These are phyloP conservation scores for Atlantisia rogersi DNA, from an alignment of 2,113 vertebrate genomes.

Conservation along the genomic window DNA sequence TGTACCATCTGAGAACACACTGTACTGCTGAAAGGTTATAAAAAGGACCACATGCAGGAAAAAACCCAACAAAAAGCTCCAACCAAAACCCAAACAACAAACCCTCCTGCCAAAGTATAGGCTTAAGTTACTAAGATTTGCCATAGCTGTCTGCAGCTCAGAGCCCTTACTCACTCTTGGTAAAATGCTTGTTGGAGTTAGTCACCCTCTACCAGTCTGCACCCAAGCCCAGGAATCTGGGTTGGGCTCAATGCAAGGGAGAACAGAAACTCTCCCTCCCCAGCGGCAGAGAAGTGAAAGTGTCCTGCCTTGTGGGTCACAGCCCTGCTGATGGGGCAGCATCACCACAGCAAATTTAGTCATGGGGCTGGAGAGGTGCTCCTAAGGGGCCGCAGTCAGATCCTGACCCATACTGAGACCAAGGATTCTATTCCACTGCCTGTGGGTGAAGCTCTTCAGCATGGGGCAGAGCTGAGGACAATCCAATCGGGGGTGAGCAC, in stretches of 20 bases:
- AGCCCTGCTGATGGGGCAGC: neutral
- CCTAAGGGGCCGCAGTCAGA: neutral
- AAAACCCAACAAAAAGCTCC: too few relatives aligned
- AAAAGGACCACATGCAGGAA: neutral
- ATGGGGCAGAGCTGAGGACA: neutral
- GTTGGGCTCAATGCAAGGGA: neutral
- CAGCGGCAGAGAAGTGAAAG: neutral
- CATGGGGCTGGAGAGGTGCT: neutral
- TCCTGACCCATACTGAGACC: fast-evolving
- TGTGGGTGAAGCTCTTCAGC: neutral
- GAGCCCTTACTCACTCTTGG: neutral
- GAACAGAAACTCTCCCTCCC: neutral
- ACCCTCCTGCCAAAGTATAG: neutral
- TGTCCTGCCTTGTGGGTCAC: neutral
- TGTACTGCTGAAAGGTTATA: neutral
- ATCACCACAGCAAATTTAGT: neutral
- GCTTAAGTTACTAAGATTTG: neutral
- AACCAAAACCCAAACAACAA: neutral
- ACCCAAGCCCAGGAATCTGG: neutral
- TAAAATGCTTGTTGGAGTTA: neutral
- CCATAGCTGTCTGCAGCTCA: neutral
- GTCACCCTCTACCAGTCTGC: neutral
- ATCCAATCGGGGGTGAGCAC: fast-evolving
- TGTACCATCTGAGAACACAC: neutral
- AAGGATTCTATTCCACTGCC: neutral